A percentile compares a stretch with the other conserved stretches of the same genome.
Evolutionary conservation across 2,113 vertebrate species (phyloP).

Genomic region (Ursus arctos): DNA sequence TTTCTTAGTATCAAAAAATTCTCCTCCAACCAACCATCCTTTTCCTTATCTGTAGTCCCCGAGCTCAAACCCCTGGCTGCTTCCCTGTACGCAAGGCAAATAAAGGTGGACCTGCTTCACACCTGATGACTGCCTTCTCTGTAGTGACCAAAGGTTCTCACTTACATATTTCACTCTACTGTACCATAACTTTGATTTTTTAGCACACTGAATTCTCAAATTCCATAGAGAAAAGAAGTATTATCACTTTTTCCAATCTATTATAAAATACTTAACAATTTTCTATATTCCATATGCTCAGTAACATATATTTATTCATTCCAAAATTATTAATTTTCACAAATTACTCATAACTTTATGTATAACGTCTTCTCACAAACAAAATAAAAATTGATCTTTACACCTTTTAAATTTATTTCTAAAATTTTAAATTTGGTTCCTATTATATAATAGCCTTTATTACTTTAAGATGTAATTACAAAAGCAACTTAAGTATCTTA

Average conservation of each 20-base stretch:
- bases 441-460: neutral
- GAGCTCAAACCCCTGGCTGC: neutral
- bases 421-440: slow-evolving; percentile 32
- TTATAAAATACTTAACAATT: neutral
- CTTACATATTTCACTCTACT: neutral
- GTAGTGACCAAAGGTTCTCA: neutral
- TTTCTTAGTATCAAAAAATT: slow-evolving; percentile 39
- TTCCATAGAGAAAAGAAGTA: neutral
- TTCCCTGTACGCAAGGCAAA: neutral
- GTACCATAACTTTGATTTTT: neutral
- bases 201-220: neutral
- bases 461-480: slow-evolving; percentile 49
- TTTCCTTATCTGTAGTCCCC: neutral
- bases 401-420: neutral
- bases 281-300: slow-evolving; percentile 28
- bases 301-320: neutral
- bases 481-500: slow-evolving; percentile 43
- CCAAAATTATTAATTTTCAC: slow-evolving; percentile 25
- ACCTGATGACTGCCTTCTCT: neutral
- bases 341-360: slow-evolving; percentile 28
- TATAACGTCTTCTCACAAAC: slow-evolving; percentile 27
- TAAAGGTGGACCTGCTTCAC: neutral
- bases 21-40: neutral
- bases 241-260: neutral
- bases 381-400: slow-evolving; percentile 30